phyloP scores from a whole-genome alignment of 2,888 invertebrate species.

The Thymelicus sylvestris region DNA sequence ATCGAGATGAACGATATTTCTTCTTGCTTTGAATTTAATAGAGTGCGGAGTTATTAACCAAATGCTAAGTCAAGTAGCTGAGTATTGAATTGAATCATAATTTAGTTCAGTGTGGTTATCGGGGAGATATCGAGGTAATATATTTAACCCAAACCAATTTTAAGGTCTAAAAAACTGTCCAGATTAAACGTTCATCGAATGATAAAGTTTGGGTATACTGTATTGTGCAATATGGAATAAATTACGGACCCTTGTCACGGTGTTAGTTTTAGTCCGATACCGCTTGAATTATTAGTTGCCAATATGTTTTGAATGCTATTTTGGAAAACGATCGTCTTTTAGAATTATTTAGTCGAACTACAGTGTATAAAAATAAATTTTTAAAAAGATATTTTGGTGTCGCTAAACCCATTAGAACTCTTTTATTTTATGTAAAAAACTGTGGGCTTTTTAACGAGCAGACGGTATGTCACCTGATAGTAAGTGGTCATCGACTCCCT shows the following conservation, averaged over 20 bases:
- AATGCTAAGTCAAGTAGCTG: conserved; percentile 5
- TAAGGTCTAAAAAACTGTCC: conserved; percentile 6
- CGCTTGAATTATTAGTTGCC: conserved; percentile 15
- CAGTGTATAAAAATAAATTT: background rate
- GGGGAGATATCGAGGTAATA: conserved; percentile 15
- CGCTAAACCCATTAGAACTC: background rate
- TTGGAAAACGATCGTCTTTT: background rate
- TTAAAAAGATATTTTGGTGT: background rate
- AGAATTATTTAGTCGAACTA: background rate
- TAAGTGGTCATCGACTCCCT: too few species aligned
- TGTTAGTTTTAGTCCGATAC: conserved; percentile 4
- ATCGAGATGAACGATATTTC: conserved; percentile 12
- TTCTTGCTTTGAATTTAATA: conserved; percentile 16
- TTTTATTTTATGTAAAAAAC: too few species aligned
- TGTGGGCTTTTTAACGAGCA: too few species aligned
- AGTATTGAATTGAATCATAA: background rate
- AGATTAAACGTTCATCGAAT: conserved; percentile 11
- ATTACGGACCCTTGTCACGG: conserved; percentile 17
- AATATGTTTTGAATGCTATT: conserved; percentile 5
- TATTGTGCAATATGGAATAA: conserved; percentile 27
- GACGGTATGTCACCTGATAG: too few species aligned
- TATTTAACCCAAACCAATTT: conserved; percentile 7
- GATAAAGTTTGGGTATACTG: conserved; percentile 13
- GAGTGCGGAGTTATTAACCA: conserved; percentile 13
- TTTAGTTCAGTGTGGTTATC: background rate